A percentile compares a stretch with the other conserved stretches of the same genome.
Conservation (phyloP, 2,888 invertebrate species). For the Cataglyphis cursor region DNA sequence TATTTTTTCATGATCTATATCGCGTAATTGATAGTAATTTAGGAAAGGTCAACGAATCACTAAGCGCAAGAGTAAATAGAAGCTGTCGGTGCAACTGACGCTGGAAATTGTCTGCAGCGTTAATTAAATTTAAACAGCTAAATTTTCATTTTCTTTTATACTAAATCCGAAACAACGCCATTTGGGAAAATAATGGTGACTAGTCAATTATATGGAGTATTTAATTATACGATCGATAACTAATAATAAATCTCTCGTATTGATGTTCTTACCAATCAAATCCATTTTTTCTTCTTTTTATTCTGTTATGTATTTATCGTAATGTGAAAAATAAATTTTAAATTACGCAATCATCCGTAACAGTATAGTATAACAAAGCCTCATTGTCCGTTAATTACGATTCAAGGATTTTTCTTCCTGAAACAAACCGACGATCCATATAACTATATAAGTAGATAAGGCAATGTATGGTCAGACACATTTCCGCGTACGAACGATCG, state of each 20-base stretch:
- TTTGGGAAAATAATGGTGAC: neutral
- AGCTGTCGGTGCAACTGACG: conserved; percentile 23
- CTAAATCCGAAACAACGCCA: neutral
- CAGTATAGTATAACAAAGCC: neutral
- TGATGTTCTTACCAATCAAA: neutral
- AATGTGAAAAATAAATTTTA: neutral
- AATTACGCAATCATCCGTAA: neutral
- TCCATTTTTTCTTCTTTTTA: neutral
- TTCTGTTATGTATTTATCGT: neutral
- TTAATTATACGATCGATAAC: neutral
- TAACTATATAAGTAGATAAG: conserved; percentile 9
- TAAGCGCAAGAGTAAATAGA: conserved; percentile 9
- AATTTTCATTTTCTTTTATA: conserved; percentile 22
- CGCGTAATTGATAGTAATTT: neutral
- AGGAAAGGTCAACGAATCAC: conserved; percentile 12
- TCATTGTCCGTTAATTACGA: neutral
- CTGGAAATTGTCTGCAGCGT: neutral
- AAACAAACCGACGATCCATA: neutral
- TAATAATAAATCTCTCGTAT: neutral
- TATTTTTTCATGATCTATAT: neutral
- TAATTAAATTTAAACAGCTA: conserved; percentile 29
- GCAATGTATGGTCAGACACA: neutral
- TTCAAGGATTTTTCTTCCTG: neutral
- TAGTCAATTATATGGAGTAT: conserved; percentile 1
- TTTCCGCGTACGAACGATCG: neutral